Base-by-base conservation (phyloP, 2,888 invertebrate species). In the Eristalinus aeneus region DNA sequence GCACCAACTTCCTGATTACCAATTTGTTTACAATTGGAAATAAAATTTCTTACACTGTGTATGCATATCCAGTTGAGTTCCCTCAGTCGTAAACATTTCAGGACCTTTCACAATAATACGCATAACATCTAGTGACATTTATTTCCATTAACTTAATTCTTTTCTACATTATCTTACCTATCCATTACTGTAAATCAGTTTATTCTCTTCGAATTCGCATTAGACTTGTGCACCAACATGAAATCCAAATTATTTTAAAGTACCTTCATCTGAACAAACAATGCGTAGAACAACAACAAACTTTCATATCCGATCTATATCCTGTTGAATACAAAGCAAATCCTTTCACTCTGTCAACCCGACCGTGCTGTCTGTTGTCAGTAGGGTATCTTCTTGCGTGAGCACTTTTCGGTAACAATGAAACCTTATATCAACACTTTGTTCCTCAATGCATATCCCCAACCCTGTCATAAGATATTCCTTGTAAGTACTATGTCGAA, bases 341-440 rank as follows among this genome's bases (percentile, higher is more conserved):
- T 58, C 58, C 69, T 74, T 79, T 60, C 67, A 63, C 32, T 71
- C 61, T 36, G 84, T 67, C 69, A 79, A 64, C 69, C 46, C 54
- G 60, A 80, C 56, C 61, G 74, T 72, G 56, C 80, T 80, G 61
- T 63, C 56, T 80, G 75, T 75, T 79, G 69, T 72, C 75, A 16
- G 64, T 65, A 63, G 36, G 56, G 78, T 79, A 60, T 53, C 31
- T 58, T 74, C 46, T 79, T 74, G 10, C 61, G 65, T 58, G 71
- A 80, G 75, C 53, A 74, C 74, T 84, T 79, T 75, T 60, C 23
- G 36, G 36, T 73, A 74, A 84, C 84, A 80, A 80, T 80, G 84
- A 80, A 75, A 75, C 71, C 79, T 80, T 67, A 75, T 75, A 80
- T 84, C 74, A 84, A 75, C 84, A 84, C 84, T 75, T 84, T 84